These are phyloP conservation scores for Cydia pomonella DNA, from an alignment of 1,140 invertebrate genomes.

Conservation along the genomic window DNA sequence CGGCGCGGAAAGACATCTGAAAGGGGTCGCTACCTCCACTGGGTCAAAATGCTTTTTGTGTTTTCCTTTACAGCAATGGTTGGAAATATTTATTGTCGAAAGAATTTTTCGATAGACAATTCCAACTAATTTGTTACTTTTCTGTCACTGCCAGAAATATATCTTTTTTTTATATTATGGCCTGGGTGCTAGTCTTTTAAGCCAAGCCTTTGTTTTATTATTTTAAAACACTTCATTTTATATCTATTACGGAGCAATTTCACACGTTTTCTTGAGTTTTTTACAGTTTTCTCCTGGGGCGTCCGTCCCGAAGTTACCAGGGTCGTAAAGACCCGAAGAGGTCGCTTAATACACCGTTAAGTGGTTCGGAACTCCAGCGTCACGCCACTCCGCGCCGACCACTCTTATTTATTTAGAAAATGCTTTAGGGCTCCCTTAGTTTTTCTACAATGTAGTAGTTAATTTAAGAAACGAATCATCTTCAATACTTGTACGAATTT, in stretches of 20 bases:
- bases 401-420: slow-evolving; percentile 33
- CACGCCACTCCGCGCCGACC: slow-evolving; percentile 7
- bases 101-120: not conserved
- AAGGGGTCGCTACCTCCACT: slow-evolving; percentile 56
- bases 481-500: too few relatives aligned
- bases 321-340: slow-evolving; percentile 46
- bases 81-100: slow-evolving; percentile 20
- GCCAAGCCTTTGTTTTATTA: too few relatives aligned
- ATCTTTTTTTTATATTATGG: not conserved
- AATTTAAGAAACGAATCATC: not conserved
- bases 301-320: slow-evolving; percentile 42
- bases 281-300: slow-evolving; percentile 37
- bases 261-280: slow-evolving; percentile 29
- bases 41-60: slow-evolving; percentile 51
- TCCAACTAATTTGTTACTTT: not conserved
- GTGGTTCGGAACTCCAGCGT: slow-evolving; percentile 38
- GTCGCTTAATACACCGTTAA: slow-evolving; percentile 49
- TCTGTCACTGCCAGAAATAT: not conserved
- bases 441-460: not conserved
- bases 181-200: too few relatives aligned
- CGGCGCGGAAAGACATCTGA: slow-evolving; percentile 64
- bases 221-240: too few relatives aligned
- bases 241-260: not conserved
- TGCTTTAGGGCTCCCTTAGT: not conserved
- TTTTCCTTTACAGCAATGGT: slow-evolving; percentile 34